Base-by-base conservation (phyloP, 2,113 vertebrate genomes). In the Peromyscus californicus region DNA sequence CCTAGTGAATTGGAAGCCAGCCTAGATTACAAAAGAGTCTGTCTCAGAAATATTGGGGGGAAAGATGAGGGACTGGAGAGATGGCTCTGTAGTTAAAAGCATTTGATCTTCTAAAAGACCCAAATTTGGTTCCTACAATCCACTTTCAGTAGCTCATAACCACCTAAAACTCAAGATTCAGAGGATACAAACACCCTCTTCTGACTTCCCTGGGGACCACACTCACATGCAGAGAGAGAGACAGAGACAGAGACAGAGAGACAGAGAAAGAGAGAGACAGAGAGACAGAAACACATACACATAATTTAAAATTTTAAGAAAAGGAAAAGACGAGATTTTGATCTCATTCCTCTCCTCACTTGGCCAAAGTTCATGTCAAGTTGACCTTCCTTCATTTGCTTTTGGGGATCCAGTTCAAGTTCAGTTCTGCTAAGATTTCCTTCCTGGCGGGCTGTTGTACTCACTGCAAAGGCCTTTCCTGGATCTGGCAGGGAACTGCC, bases 401-500 rank as follows among this genome's bases (percentile, higher is more conserved):
- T 82, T 95, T 90, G 78, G 93, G 97, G 88, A 84, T 48, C 42
- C 63, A 22, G 84, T 96, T 97, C 88, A 93, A 93, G 75, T 75
- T 89, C 86, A 89, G 45, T 63, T 92, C 31, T 74, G 61, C 78
- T 88, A 89, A 93, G 88, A 75, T 75, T 92, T 90, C 89, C 84
- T 96, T 97, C 88, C 80, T 86, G 76, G 88, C 86, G 59, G 83
- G 88, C 72, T 92, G 63, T 92, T 36, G 1, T 92, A 48, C 61
- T 95, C 92, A 67, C 1, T 82, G 75, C 69, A 95, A 93, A 80
- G 45, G 88, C 82, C 70, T 91, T 95, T 90, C 22, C 95, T 96
- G 96, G 59, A 85, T 94, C 95, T 98, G 98, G 97, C 96, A 96
- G 95, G 69, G 80, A 97, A 96, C 80, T 92, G 85, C 90, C 96